These are phyloP conservation scores for Pseudochaenichthys georgianus DNA, from an alignment of 2,797 vertebrate species.

Conservation along the genomic window DNA sequence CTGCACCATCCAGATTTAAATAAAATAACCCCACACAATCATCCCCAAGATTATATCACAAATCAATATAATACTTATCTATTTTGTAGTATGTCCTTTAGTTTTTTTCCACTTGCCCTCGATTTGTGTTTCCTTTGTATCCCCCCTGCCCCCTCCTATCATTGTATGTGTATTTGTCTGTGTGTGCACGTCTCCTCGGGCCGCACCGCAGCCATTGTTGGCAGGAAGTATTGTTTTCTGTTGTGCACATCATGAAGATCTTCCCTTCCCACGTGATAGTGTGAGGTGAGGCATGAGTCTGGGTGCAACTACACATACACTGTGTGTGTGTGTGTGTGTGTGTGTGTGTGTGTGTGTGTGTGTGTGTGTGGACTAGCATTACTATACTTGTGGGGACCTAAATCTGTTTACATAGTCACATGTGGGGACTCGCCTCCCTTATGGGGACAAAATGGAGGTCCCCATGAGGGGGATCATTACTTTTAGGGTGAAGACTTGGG, in stretches of 20 bases:
- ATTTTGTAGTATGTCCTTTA: neutral
- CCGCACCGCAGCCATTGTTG: conserved; percentile 58
- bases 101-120: neutral
- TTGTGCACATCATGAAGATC: conserved; percentile 75
- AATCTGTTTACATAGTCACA: too few species aligned
- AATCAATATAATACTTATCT: neutral
- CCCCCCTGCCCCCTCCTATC: neutral
- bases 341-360: too few species aligned
- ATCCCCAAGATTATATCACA: neutral
- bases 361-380: too few species aligned
- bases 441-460: too few species aligned
- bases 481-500: too few species aligned
- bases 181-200: conserved; percentile 60
- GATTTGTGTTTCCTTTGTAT: conserved; percentile 28
- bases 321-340: too few species aligned
- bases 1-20: neutral
- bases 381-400: too few species aligned
- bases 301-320: conserved; percentile 16
- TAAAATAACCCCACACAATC: neutral
- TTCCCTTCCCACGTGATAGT: conserved; percentile 60
- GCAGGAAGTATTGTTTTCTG: conserved; percentile 79
- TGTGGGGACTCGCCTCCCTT: too few species aligned
- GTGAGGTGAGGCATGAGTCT: conserved; percentile 42
- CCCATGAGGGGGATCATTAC: too few species aligned
- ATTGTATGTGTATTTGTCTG: conserved; percentile 31